Conservation (phyloP, 37 sponge, comb jelly and placozoan species). For the Oopsacas minuta region DNA sequence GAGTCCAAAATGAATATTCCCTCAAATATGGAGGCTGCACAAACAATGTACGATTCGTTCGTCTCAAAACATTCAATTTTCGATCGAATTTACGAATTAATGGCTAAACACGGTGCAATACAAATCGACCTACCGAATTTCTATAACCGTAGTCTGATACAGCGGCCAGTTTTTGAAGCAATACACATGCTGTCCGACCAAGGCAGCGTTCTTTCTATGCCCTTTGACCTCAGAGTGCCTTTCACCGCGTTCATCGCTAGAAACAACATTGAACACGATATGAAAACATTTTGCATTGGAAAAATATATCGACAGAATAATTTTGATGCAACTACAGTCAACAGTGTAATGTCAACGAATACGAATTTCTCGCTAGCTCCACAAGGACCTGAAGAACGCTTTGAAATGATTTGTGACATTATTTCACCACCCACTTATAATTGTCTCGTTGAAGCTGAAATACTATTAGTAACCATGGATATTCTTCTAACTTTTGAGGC, state of each 20-base stretch:
- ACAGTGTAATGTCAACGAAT: background rate
- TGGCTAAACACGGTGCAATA: background rate
- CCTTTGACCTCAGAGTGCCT: background rate
- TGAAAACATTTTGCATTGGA: background rate
- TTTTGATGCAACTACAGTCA: background rate
- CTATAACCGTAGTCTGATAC: background rate
- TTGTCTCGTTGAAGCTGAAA: slow-evolving; percentile 8
- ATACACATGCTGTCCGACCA: background rate
- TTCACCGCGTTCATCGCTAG: background rate
- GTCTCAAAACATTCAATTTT: background rate
- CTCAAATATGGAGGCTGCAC: background rate
- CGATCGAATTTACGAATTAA: background rate
- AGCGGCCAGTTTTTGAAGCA: background rate
- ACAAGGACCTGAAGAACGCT: background rate
- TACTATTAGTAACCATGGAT: background rate
- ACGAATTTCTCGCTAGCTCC: background rate
- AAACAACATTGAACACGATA: background rate
- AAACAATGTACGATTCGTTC: background rate
- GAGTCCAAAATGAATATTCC: background rate
- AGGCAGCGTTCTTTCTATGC: background rate
- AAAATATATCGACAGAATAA: background rate
- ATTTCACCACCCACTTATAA: background rate
- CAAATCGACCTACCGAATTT: background rate
- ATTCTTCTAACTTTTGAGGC: background rate
- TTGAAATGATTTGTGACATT: slow-evolving; percentile 2